A percentile compares a stretch with the other conserved stretches of the same genome.
These are phyloP conservation scores for Nesidiocoris tenuis DNA, from an alignment of 2,888 invertebrate species.

Conservation along the genomic window DNA sequence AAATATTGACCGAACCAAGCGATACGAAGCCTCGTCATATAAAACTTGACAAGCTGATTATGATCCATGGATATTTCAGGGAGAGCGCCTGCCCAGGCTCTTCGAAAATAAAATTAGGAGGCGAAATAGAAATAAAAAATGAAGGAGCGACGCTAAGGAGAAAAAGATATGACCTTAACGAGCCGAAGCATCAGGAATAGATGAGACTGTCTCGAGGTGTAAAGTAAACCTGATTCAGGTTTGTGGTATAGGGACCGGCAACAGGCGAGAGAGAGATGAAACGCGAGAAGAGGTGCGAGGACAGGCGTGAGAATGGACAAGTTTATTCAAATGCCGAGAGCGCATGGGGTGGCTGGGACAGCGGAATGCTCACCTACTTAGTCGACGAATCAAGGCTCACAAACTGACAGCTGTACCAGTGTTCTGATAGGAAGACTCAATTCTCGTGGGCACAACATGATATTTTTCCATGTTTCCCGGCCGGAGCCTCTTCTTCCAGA, in stretches of 20 bases:
- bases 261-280: background rate
- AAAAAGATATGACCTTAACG: slow-evolving; percentile 19
- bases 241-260: background rate
- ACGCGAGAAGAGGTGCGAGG: slow-evolving; percentile 3
- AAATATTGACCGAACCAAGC: background rate
- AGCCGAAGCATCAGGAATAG: slow-evolving; percentile 26
- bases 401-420: slow-evolving; percentile 40
- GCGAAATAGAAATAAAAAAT: background rate
- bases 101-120: background rate
- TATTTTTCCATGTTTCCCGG: background rate
- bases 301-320: slow-evolving; percentile 43
- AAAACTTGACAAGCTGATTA: background rate
- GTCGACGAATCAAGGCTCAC: slow-evolving; percentile 26
- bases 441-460: slow-evolving; percentile 19
- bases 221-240: slow-evolving; percentile 26
- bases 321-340: slow-evolving; percentile 34
- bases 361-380: slow-evolving; percentile 41
- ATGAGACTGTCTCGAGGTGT: slow-evolving; percentile 9
- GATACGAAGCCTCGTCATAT: background rate
- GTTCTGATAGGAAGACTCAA: slow-evolving; percentile 6
- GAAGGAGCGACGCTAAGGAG: background rate
- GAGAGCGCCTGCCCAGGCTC: background rate
- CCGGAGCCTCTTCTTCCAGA: too few species aligned
- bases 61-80: background rate
- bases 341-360: background rate